These are phyloP conservation scores for Chelidonichthys spinosus DNA, from an alignment of 2,797 vertebrate genomes.

Conservation along the genomic window DNA sequence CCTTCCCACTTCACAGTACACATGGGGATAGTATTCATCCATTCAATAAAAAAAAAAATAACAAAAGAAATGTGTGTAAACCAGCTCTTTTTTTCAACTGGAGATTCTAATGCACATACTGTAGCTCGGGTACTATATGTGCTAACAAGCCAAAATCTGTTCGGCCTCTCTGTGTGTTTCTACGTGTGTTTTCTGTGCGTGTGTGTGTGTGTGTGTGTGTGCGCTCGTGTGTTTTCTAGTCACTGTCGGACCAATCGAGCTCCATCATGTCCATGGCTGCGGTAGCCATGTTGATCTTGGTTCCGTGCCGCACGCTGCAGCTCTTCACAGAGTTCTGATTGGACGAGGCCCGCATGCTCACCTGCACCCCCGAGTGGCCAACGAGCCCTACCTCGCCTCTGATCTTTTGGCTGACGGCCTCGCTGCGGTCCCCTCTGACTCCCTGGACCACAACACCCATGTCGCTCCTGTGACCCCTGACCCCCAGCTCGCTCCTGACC, in stretches of 20 bases:
- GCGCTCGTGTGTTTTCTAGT: slow-evolving; percentile 63
- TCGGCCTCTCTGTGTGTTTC: slow-evolving; percentile 59
- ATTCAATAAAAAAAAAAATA: slow-evolving; percentile 65
- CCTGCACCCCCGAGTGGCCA: slow-evolving; percentile 92
- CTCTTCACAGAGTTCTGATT: slow-evolving; percentile 99
- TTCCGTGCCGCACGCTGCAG: slow-evolving; percentile 94
- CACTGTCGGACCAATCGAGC: slow-evolving; percentile 93
- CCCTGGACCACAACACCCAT: slow-evolving; percentile 76
- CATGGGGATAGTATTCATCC: slow-evolving; percentile 57
- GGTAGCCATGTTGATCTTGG: slow-evolving; percentile 94
- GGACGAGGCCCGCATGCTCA: slow-evolving; percentile 93
- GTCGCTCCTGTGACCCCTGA: slow-evolving; percentile 71
- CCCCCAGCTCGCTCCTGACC: slow-evolving; percentile 73
- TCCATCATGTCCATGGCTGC: slow-evolving; percentile 94
- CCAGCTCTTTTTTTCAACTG: slow-evolving; percentile 53
- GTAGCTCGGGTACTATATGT: slow-evolving; percentile 52
- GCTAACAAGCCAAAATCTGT: slow-evolving; percentile 52
- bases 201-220: slow-evolving; percentile 18
- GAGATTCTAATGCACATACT: slow-evolving; percentile 55
- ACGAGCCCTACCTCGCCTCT: slow-evolving; percentile 74
- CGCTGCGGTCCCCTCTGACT: slow-evolving; percentile 68
- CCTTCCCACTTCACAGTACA: slow-evolving; percentile 73
- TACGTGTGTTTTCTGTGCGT: slow-evolving; percentile 33
- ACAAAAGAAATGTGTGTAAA: slow-evolving; percentile 60
- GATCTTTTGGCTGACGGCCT: slow-evolving; percentile 74